These are phyloP conservation scores for Vipera ursinii DNA, from an alignment of 2,797 vertebrate genomes.

Conservation along the genomic window DNA sequence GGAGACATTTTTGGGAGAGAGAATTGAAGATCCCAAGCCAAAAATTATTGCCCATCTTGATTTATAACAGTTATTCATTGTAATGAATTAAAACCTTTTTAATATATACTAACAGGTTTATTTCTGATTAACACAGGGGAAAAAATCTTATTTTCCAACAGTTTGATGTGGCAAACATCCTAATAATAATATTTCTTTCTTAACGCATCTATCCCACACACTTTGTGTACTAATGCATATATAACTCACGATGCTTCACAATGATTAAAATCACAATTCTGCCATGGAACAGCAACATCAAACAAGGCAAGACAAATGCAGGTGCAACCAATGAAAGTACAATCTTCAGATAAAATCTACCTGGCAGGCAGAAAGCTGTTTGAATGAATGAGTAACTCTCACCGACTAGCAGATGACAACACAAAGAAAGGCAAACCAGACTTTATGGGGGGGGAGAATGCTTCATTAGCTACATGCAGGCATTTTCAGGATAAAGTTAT, in stretches of 20 bases:
- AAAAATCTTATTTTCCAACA: not conserved
- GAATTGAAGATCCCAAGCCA: not conserved
- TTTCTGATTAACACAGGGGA: not conserved
- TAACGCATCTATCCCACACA: not conserved
- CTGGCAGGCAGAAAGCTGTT: not conserved
- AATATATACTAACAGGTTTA: not conserved
- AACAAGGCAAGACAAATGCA: not conserved
- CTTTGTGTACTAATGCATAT: not conserved
- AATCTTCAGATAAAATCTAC: not conserved
- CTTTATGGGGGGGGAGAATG: not conserved
- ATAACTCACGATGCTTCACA: not conserved
- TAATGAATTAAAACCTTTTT: not conserved
- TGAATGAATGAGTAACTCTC: not conserved
- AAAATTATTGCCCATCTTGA: not conserved
- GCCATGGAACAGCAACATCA: not conserved
- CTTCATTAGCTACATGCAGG: not conserved
- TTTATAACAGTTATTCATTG: not conserved
- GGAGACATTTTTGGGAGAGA: not conserved
- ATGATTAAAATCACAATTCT: not conserved
- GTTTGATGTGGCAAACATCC: not conserved
- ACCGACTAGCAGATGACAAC: not conserved
- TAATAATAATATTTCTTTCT: not conserved
- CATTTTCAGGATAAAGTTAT: not conserved
- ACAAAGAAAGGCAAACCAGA: not conserved
- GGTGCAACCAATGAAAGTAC: not conserved